phyloP scores from a whole-genome alignment of 2,888 invertebrate genomes.

The Cistogaster globosa region DNA sequence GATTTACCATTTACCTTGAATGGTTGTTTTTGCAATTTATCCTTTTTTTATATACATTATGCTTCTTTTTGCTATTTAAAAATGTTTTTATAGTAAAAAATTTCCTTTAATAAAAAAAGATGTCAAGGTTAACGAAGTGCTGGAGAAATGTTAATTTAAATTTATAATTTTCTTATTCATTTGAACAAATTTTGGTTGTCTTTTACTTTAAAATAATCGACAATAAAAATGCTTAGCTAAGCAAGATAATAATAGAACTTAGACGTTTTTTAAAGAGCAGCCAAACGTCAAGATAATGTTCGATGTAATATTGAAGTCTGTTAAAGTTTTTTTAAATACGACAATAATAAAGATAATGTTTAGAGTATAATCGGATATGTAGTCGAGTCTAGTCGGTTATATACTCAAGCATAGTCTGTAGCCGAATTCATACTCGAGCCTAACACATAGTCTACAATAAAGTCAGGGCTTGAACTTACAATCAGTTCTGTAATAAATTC shows the following conservation, averaged over 20 bases:
- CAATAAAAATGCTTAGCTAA: background rate
- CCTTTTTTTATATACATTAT: background rate
- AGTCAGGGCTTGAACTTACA: too few relatives aligned
- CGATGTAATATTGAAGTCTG: background rate
- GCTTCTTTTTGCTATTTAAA: conserved; percentile 17
- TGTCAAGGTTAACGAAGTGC: conserved; percentile 40
- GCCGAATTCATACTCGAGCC: background rate
- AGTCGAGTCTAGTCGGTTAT: background rate
- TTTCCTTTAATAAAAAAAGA: conserved; percentile 36
- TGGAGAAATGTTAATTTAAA: background rate
- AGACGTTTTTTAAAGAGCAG: background rate
- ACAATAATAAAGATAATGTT: too few relatives aligned
- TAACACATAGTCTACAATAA: too few relatives aligned
- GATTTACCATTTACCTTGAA: background rate
- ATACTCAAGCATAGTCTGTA: background rate
- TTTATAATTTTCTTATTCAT: background rate
- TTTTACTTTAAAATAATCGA: background rate
- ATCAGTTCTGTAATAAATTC: too few relatives aligned
- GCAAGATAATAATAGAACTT: background rate
- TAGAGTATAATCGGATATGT: background rate
- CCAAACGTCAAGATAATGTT: background rate
- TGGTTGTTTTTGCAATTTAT: background rate
- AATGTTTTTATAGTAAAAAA: conserved; percentile 8
- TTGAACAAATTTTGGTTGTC: background rate
- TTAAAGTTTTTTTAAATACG: too few relatives aligned